phyloP scores from a whole-genome alignment of 2,888 invertebrate genomes.

The Melipona bicolor region DNA sequence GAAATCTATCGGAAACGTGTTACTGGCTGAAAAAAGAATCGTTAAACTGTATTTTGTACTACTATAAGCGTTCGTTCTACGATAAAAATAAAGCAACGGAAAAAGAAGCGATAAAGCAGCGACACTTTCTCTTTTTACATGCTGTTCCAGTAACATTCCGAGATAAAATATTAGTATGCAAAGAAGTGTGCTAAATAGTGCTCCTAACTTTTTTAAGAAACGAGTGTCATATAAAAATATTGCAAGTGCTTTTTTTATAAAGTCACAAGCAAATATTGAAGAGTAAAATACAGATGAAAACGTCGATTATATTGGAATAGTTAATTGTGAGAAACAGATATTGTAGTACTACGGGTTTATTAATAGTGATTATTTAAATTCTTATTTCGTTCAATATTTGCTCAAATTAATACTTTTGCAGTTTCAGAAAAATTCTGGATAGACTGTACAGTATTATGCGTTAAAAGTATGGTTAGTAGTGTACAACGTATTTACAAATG shows the following conservation, averaged over 20 bases:
- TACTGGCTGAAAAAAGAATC: not conserved
- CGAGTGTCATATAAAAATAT: not conserved
- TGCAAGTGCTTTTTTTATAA: not conserved
- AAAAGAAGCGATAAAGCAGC: not conserved
- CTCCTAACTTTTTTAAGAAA: not conserved
- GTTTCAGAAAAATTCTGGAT: not conserved
- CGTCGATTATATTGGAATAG: not conserved
- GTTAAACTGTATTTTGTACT: not conserved
- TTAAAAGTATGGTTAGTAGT: slow-evolving; percentile 6
- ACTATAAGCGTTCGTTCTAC: not conserved
- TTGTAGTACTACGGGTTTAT: not conserved
- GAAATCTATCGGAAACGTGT: not conserved
- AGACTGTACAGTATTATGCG: not conserved
- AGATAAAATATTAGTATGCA: not conserved
- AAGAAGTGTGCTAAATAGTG: not conserved
- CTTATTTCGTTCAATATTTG: not conserved
- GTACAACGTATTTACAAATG: slow-evolving; percentile 28
- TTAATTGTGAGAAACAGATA: not conserved
- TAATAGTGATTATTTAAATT: not conserved
- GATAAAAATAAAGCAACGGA: not conserved
- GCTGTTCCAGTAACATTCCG: not conserved
- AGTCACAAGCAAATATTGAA: not conserved
- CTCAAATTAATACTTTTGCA: not conserved
- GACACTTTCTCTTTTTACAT: not conserved
- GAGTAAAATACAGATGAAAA: not conserved